Evolutionary conservation across 2,113 vertebrate species (phyloP), one percentile per base, ranked within the genome.

Genomic region (Alaudala cheleensis): DNA sequence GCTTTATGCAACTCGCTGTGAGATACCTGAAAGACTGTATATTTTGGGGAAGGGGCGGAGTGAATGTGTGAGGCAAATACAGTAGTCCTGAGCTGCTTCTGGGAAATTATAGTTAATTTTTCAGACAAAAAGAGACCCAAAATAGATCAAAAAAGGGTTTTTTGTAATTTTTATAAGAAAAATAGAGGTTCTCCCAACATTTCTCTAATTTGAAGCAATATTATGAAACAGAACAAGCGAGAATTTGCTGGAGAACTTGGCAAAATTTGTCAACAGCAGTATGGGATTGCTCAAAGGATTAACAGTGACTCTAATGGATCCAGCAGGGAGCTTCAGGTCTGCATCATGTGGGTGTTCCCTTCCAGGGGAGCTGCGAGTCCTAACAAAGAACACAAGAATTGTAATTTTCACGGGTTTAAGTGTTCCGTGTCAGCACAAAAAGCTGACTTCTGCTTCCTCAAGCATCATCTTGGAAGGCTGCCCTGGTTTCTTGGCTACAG

Each of bases 341-440:
- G 1, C 0, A 1, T 15, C 9, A 9, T 4, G 29, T 0, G 3
- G 25, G 18, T 28, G 3, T 56, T 74, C 40, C 40, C 39, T 33
- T 25, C 26, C 57, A 53, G 24, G 33, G 25, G 26, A 58, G 45
- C 34, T 57, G 50, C 0, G 0, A 92, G 56, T 73, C 26, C 67
- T 69, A 12, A 50, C 0, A 20, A 81, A 42, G 42, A 86, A 79
- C 15, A 25, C 1, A 28, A 71, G 21, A 92, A 81, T 29, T 13
- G 9, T 44, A 29, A 79, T 67, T 64, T 51, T 26, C 40, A 33
- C 5, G 37, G 37, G 26, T 62, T 12, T 74, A 79, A 33, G 62
- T 62, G 69, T 58, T 73, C 56, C 45, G 60, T 17, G 45, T 53
- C 53, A 73, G 86, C 71, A 82, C 26, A 58, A 53, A 70, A 85